Percentiles rank a stretch among this genome's conserved stretches.
These are phyloP conservation scores for Melitaea cinxia DNA, from an alignment of 1,140 invertebrate genomes.

Conservation along the genomic window DNA sequence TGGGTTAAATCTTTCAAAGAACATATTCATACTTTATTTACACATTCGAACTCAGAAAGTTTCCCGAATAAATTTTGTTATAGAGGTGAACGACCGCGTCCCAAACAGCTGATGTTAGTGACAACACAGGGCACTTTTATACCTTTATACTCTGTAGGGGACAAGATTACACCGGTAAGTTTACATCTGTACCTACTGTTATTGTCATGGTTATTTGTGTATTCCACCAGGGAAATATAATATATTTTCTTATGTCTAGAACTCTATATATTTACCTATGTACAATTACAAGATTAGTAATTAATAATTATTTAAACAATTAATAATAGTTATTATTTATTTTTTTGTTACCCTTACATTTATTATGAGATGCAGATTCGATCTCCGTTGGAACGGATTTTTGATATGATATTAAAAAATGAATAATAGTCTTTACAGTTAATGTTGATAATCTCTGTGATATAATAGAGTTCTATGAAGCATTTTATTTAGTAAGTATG, in stretches of 20 bases:
- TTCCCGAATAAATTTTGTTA: conserved; percentile 21
- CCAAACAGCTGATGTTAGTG: conserved; percentile 73
- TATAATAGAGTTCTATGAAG: too few species aligned
- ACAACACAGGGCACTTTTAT: conserved; percentile 68
- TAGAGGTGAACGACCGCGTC: conserved; percentile 62
- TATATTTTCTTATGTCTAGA: neutral
- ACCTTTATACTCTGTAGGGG: conserved; percentile 59
- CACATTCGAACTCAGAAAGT: conserved; percentile 4
- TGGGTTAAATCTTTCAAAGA: neutral
- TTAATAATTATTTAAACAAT: too few species aligned
- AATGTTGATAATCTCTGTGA: too few species aligned
- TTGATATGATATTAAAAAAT: too few species aligned
- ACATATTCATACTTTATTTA: conserved; percentile 3
- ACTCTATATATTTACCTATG: too few species aligned
- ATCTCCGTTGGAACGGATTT: too few species aligned
- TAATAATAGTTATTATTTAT: too few species aligned
- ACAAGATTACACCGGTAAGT: conserved; percentile 34
- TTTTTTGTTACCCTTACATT: too few species aligned
- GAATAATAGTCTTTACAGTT: too few species aligned
- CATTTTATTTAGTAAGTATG: too few species aligned
- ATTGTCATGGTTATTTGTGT: conserved; percentile 23
- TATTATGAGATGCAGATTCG: too few species aligned
- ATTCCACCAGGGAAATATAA: neutral
- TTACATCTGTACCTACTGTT: conserved; percentile 33
- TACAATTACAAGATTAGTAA: too few species aligned